Evolutionary conservation across 64 coral and sea anemone genomes (phyloP).

Genomic region (Porites lutea): DNA sequence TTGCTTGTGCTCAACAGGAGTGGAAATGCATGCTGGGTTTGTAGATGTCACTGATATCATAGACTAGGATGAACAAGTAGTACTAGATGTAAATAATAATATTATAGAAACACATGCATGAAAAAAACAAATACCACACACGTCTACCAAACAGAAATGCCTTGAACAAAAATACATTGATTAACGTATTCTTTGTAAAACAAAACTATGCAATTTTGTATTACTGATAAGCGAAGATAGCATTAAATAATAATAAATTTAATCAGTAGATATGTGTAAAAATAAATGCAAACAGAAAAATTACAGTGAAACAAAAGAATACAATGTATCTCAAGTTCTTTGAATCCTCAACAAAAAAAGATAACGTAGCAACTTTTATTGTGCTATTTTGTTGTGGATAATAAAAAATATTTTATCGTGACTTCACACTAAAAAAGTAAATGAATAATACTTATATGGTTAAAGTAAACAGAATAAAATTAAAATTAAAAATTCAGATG

Average conservation of each 20-base stretch:
- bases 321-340: too few species aligned
- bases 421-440: not conserved
- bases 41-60: not conserved
- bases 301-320: not conserved
- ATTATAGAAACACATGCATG: too few species aligned
- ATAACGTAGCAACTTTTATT: not conserved
- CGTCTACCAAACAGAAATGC: not conserved
- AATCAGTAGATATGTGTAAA: not conserved
- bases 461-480: not conserved
- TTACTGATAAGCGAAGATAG: constrained; percentile 2
- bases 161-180: not conserved
- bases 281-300: not conserved
- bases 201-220: not conserved
- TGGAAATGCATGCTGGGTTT: not conserved
- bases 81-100: too few species aligned
- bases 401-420: not conserved
- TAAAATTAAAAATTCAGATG: not conserved
- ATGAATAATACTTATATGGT: not conserved
- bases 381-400: too few species aligned
- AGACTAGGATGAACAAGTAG: not conserved
- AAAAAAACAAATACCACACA: not conserved
- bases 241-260: constrained; percentile 25
- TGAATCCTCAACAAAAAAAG: not conserved
- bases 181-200: constrained; percentile 8
- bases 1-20: not conserved